Conservation (phyloP, 2,888 invertebrate species). For the Latrodectus hesperus region DNA sequence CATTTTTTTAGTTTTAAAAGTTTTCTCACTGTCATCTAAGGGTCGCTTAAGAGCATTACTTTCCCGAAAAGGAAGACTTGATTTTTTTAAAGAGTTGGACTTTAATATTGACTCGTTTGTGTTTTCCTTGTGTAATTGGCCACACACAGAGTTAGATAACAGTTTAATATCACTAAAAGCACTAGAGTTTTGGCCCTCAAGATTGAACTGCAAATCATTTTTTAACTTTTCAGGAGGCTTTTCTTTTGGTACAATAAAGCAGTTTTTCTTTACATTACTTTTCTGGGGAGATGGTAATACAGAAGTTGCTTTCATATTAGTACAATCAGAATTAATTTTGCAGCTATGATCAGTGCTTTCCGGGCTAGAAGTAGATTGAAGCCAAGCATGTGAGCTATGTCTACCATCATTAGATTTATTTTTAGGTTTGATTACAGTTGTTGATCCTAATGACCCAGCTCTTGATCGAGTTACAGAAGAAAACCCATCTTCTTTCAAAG, state of each 20-base stretch:
- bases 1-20: neutral
- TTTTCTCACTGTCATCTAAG: conserved; percentile 60
- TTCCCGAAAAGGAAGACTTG: conserved; percentile 40
- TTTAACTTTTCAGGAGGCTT: conserved; percentile 5
- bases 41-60: conserved; percentile 63
- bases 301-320: conserved; percentile 18
- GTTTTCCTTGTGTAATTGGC: conserved; percentile 21
- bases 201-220: neutral
- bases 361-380: conserved; percentile 38
- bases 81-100: conserved; percentile 19
- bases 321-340: conserved; percentile 4
- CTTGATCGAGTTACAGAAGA: conserved; percentile 36
- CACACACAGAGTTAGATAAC: conserved; percentile 7
- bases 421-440: conserved; percentile 29
- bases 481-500: conserved; percentile 73
- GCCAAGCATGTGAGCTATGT: conserved; percentile 59
- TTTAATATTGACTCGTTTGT: conserved; percentile 45
- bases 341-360: conserved; percentile 28
- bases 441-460: conserved; percentile 64
- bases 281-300: conserved; percentile 13
- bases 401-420: conserved; percentile 40
- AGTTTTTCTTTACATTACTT: conserved; percentile 19
- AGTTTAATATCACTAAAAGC: conserved; percentile 18
- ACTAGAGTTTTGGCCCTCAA: neutral
- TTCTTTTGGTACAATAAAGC: conserved; percentile 41